Base-by-base conservation (phyloP, 2,888 invertebrate species). In the Macrophya annulata region DNA sequence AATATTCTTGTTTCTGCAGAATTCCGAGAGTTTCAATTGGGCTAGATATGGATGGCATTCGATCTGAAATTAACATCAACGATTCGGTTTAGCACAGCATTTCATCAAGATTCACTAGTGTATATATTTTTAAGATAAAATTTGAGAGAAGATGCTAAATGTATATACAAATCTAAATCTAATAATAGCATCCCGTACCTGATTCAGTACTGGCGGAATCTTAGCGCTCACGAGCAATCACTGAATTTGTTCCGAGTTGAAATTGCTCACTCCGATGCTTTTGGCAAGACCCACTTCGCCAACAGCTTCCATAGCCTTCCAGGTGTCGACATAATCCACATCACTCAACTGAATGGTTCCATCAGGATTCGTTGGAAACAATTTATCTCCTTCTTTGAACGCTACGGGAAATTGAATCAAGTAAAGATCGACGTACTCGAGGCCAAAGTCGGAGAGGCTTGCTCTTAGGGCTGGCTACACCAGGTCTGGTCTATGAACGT, bases 331-430 rank as follows among this genome's bases (percentile, higher is more conserved):
- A 89, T 95, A 97, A 92, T 97, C 97, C 1, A 95, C 96, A 82
- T 96, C 96, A 0, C 96, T 96, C 90, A 93, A 96, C 17, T 94
- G 90, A n/a, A 95, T 94, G 88, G 96, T 96, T 6, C 95, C 97
- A 51, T 95, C 91, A 0, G 94, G 95, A 88, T 96, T 96, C 0
- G 92, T 93, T 0, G 97, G 97, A 92, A 96, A 96, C 0, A 96
- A 93, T 0, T 94, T 94, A 0, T 94, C 95, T 3, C 95, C 96
- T 90, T 96, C 97, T 86, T 87, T 95, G 90, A 96, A 97, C 0
- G 95, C 97, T 93, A 97, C 95, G 0, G 98, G 98, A 98, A 98
- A 98, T 93, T 98, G 98, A 37, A 98, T 97, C 5, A 98, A 94
- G 91, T 98, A 98, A 82, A 98, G 94, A 93, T 98, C 98, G 68